Base-by-base conservation (phyloP, 2,797 vertebrate species). In the Spinibarbus caldwelli region DNA sequence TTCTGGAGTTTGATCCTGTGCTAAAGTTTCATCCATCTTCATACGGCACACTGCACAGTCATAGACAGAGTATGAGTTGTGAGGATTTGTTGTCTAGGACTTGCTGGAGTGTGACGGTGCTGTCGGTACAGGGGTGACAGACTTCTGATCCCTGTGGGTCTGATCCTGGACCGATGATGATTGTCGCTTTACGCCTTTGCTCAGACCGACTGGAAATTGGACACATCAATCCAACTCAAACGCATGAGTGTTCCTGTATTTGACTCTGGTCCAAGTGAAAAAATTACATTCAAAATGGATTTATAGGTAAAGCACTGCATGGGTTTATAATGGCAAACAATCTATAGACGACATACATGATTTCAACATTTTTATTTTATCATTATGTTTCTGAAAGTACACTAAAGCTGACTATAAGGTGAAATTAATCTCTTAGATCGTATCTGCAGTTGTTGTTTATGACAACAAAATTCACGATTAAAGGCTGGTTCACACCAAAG, bases 191-290 rank as follows among this genome's bases (percentile, higher is more conserved):
- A n/a, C n/a, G n/a, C n/a, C n/a, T n/a, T n/a, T n/a, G n/a, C n/a
- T n/a, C n/a, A n/a, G n/a, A 43, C 31, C 45, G 36, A 36, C 52
- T 72, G 80, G 41, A 82, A 82, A 82, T 82, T 82, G 80, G 26
- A 82, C 80, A 72, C 80, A 72, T 82, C 66, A 72, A 72, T 82
- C 36, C 23, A 11, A 4, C 38, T 62, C 38, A 62, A 82, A 82
- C 38, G 54, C 68, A 47, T 36, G 26, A 43, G 54, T 64, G 76
- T 78, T 62, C 38, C 68, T 73, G 68, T 72, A 54, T 62, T 21
- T 73, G 52, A 31, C 80, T 81, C 79, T 8, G 64, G n/a, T 71
- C 26, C 41, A 78, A 43, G 57, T 43, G n/a, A 62, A 23, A 54
- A 76, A 34, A 54, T 23, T 12, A 12, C 73, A 54, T 36, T 54